phyloP scores from a whole-genome alignment of 37 sponge, comb jelly and placozoan genomes.

The Agelas oroides region DNA sequence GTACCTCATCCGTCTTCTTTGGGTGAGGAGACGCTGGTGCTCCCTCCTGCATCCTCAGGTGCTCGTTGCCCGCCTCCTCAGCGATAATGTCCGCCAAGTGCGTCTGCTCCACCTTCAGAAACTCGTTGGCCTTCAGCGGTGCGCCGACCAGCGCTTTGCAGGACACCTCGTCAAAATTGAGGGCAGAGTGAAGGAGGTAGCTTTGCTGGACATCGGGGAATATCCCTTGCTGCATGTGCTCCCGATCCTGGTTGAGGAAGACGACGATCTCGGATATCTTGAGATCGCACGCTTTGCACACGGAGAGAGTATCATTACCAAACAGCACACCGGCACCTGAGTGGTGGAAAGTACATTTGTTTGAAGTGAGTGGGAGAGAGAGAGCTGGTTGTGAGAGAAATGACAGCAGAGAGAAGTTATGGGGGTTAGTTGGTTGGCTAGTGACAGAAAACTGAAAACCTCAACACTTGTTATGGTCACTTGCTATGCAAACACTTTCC shows the following conservation, averaged over 20 bases:
- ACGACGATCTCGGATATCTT: constrained; percentile 46
- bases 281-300: constrained; percentile 67
- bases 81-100: constrained; percentile 77
- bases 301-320: constrained; percentile 19
- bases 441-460: no score
- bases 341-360: no score
- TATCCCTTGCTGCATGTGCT: constrained; percentile 82
- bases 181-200: constrained; percentile 56
- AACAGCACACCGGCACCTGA: not conserved
- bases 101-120: constrained; percentile 83
- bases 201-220: constrained; percentile 82
- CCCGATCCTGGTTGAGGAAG: constrained; percentile 58
- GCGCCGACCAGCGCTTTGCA: constrained; percentile 70
- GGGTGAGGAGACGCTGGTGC: not conserved
- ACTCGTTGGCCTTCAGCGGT: constrained; percentile 60
- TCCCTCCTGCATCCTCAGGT: constrained; percentile 9
- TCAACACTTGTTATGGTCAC: no score
- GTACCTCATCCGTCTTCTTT: no score
- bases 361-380: no score
- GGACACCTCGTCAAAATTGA: constrained; percentile 64
- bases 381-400: no score
- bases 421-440: no score
- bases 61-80: constrained; percentile 67
- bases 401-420: no score
- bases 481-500: no score